Percentiles rank a stretch among this genome's conserved stretches.
Evolutionary conservation across 2,113 vertebrate species (phyloP).

Genomic region (Corythornis madagascariensis): DNA sequence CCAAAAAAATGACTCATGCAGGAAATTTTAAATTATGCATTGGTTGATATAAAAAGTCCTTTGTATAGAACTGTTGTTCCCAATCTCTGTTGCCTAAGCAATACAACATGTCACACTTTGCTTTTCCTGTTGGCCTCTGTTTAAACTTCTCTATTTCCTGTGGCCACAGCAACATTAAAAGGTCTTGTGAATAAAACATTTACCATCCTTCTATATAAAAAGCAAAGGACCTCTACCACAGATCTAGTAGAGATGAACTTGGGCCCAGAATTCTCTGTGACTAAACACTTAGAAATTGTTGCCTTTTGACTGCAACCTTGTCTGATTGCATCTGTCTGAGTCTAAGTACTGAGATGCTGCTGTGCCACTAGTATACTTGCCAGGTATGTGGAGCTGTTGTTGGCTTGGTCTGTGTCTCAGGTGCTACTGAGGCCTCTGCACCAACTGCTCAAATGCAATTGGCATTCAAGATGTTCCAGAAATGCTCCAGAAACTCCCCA

Average conservation of each 20-base stretch:
- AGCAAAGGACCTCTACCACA: not conserved
- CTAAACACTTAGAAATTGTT: not conserved
- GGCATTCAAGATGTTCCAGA: not conserved
- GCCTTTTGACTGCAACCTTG: not conserved
- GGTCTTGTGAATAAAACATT: not conserved
- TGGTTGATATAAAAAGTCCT: slow-evolving; percentile 13
- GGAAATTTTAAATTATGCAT: not conserved
- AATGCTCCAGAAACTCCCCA: not conserved
- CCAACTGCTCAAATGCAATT: not conserved
- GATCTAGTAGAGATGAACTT: not conserved
- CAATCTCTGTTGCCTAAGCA: not conserved
- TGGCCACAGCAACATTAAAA: not conserved
- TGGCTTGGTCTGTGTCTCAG: not conserved
- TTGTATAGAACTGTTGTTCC: slow-evolving; percentile 1
- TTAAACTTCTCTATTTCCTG: slow-evolving; percentile 36
- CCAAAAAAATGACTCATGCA: not conserved
- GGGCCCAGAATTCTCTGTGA: not conserved
- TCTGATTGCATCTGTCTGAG: not conserved
- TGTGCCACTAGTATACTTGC: not conserved
- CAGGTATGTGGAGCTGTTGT: not conserved
- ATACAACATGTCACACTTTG: not conserved
- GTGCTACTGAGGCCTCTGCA: not conserved
- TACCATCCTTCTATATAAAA: not conserved
- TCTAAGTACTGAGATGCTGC: fast-evolving
- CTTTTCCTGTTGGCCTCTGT: slow-evolving; percentile 24